phyloP scores from a whole-genome alignment of 2,797 vertebrate species.

The Gila robusta region DNA sequence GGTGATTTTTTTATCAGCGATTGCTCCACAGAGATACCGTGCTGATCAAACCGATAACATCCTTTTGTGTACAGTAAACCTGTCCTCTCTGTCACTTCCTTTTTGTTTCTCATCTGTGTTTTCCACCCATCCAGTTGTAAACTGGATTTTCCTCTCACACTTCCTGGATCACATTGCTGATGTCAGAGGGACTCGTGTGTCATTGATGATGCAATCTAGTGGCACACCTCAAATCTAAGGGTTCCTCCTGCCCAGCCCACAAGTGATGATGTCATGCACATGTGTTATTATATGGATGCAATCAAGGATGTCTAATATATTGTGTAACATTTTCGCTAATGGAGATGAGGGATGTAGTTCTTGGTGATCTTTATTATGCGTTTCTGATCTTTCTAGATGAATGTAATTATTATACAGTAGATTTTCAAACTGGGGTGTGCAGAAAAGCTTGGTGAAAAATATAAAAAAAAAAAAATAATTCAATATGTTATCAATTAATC shows the following conservation, averaged over 20 bases:
- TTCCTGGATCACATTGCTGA: conserved; percentile 54
- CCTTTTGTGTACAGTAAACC: conserved; percentile 50
- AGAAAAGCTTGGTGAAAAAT: neutral
- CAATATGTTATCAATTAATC: neutral
- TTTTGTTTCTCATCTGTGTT: conserved; percentile 68
- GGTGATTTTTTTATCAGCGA: conserved; percentile 71
- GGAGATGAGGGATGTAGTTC: neutral
- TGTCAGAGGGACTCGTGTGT: conserved; percentile 14
- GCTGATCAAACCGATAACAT: conserved; percentile 54
- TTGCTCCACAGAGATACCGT: conserved; percentile 72
- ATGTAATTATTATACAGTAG: neutral
- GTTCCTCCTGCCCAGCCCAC: neutral
- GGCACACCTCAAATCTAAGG: neutral
- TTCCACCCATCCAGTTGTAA: conserved; percentile 11
- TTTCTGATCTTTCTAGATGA: neutral
- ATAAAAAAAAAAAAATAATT: neutral
- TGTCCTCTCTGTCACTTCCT: conserved; percentile 55
- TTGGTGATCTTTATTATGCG: neutral
- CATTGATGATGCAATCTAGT: neutral
- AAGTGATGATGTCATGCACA: neutral
- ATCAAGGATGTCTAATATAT: too few relatives aligned
- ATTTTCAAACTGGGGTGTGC: neutral
- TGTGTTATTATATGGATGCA: neutral
- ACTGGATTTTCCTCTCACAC: conserved; percentile 45
- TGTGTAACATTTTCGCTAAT: neutral